These are phyloP conservation scores for Vireo griseus DNA, from an alignment of 2,797 vertebrate genomes.

Conservation along the genomic window DNA sequence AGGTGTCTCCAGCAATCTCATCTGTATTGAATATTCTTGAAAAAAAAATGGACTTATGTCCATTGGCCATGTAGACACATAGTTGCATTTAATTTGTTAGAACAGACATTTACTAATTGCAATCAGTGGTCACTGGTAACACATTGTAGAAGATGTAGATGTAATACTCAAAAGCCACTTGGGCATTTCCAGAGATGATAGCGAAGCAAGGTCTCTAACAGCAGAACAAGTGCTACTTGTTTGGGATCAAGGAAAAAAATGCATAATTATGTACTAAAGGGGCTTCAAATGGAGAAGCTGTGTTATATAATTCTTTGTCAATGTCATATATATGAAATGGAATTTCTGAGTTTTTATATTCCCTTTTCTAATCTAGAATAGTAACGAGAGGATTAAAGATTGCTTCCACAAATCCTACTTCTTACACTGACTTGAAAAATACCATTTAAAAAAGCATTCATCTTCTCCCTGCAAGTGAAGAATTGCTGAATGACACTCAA, in stretches of 20 bases:
- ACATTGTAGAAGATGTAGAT: neutral
- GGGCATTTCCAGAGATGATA: neutral
- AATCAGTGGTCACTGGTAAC: neutral
- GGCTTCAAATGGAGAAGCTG: neutral
- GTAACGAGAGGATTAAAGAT: constrained; percentile 28
- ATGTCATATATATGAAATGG: neutral
- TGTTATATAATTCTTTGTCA: neutral
- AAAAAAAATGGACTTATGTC: neutral
- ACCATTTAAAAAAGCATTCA: neutral
- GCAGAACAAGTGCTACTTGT: neutral
- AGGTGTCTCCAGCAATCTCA: neutral
- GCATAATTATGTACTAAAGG: neutral
- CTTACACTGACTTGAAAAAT: neutral
- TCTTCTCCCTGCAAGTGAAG: neutral
- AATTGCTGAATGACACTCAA: neutral
- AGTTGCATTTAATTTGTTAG: neutral
- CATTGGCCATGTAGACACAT: accelerated
- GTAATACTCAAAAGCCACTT: neutral
- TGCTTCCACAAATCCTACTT: constrained; percentile 24
- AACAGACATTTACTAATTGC: neutral
- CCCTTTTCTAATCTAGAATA: constrained; percentile 23
- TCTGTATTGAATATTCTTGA: neutral
- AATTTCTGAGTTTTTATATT: constrained; percentile 6
- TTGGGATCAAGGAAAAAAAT: neutral
- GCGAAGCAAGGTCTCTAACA: neutral